Percentiles rank a stretch among this genome's conserved stretches.
Conservation (phyloP, 2,113 vertebrate genomes). For the Cettia cetti region DNA sequence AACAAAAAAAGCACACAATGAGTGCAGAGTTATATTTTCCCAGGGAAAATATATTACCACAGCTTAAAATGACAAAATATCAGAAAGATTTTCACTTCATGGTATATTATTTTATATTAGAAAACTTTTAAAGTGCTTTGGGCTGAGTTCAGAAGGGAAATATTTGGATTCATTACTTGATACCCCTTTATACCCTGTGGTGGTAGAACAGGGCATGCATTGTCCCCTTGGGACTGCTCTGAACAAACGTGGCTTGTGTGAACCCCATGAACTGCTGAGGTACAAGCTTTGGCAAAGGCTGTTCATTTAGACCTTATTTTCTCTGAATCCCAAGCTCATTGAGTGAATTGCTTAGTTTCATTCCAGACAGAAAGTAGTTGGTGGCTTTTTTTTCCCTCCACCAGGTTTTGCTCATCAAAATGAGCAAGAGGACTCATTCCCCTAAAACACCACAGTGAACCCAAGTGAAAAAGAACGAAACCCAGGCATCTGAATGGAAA, state of each 20-base stretch:
- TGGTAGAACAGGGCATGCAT: conserved; percentile 12
- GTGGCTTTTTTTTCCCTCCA: not conserved
- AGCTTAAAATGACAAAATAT: conserved; percentile 58
- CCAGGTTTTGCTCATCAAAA: not conserved
- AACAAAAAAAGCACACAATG: conserved; percentile 41
- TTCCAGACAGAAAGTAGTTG: not conserved
- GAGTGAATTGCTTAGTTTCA: not conserved
- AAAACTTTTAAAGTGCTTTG: conserved; percentile 43
- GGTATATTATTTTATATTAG: conserved; percentile 50
- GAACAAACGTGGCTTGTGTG: not conserved
- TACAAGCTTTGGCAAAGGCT: not conserved
- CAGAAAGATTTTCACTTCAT: conserved; percentile 58
- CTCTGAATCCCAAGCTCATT: not conserved
- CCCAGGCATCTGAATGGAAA: not conserved
- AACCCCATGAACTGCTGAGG: not conserved
- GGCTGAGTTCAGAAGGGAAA: conserved; percentile 42
- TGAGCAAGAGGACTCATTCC: not conserved
- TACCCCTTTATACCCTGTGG: not conserved
- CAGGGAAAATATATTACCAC: conserved; percentile 33
- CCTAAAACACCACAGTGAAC: not conserved
- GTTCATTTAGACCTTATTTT: not conserved
- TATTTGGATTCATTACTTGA: conserved; percentile 28
- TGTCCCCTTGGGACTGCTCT: conserved; percentile 12
- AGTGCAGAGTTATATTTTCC: not conserved
- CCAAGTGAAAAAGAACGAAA: not conserved